These are phyloP conservation scores for Nixonia krombeini DNA, from an alignment of 1,140 invertebrate genomes.

Conservation along the genomic window DNA sequence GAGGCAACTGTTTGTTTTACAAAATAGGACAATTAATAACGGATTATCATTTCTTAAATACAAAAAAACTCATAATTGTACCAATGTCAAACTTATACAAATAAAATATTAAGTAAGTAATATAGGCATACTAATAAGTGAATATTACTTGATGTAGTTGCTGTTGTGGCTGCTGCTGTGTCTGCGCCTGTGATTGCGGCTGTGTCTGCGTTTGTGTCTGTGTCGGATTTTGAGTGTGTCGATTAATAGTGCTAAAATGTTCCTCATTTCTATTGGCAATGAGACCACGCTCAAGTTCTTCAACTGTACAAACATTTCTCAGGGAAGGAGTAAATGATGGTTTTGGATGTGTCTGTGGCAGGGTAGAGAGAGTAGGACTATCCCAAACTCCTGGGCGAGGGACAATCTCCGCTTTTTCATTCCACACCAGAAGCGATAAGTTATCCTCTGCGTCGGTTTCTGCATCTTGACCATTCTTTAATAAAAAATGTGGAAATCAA, in stretches of 20 bases:
- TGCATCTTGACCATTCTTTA: conserved; percentile 61
- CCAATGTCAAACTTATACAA: too few relatives aligned
- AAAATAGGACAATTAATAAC: too few relatives aligned
- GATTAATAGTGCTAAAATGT: conserved; percentile 24
- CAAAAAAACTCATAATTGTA: too few relatives aligned
- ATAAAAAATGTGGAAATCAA: too few relatives aligned
- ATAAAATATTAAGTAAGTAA: too few relatives aligned
- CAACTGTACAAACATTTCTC: conserved; percentile 73
- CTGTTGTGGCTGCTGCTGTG: too few relatives aligned
- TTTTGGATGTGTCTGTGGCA: conserved; percentile 49
- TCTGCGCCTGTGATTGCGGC: too few relatives aligned
- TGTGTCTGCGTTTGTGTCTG: conserved; percentile 40
- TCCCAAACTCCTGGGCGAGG: conserved; percentile 72
- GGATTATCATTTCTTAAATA: too few relatives aligned
- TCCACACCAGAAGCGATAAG: conserved; percentile 74
- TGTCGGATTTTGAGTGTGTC: conserved; percentile 58
- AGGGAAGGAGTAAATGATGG: conserved; percentile 48
- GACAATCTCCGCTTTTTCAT: conserved; percentile 72
- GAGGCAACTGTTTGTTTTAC: conserved; percentile 48
- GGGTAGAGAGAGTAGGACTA: conserved; percentile 58
- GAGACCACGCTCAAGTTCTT: conserved; percentile 73
- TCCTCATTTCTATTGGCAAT: conserved; percentile 60
- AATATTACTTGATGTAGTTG: too few relatives aligned
- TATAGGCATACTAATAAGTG: too few relatives aligned
- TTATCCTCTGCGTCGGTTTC: conserved; percentile 69